Conservation (phyloP, 2,797 vertebrate genomes). For the Myripristis jacobus region DNA sequence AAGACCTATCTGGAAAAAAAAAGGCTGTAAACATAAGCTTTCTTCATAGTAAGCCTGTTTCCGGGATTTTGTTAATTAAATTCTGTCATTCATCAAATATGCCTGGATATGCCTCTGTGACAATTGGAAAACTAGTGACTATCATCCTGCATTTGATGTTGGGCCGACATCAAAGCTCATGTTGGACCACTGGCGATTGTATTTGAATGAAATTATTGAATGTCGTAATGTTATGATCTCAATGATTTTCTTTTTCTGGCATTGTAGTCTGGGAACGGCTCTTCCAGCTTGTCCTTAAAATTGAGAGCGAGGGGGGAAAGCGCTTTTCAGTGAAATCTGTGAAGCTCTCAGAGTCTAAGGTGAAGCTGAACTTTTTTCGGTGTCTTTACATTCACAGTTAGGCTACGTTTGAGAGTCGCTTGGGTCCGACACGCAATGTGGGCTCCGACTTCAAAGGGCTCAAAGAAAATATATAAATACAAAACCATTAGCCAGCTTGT, state of each 20-base stretch:
- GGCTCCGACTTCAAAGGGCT: conserved; percentile 79
- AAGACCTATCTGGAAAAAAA: no score
- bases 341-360: conserved; percentile 44
- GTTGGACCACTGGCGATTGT: no score
- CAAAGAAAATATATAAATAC: conserved; percentile 85
- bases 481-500: conserved; percentile 83
- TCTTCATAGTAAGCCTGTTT: no score
- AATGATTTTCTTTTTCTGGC: neutral
- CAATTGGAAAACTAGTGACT: no score
- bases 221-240: neutral
- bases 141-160: no score
- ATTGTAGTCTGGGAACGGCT: neutral
- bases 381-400: conserved; percentile 70
- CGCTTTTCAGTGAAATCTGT: conserved; percentile 32
- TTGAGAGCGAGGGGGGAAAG: conserved; percentile 3
- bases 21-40: no score
- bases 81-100: no score
- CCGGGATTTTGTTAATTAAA: no score
- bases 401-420: conserved; percentile 61
- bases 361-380: conserved; percentile 62
- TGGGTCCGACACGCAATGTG: conserved; percentile 63
- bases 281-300: conserved; percentile 1
- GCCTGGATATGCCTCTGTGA: no score
- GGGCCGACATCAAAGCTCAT: no score
- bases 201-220: no score